Conservation (phyloP, 2,113 vertebrate genomes). For the Lepidothrix coronata region DNA sequence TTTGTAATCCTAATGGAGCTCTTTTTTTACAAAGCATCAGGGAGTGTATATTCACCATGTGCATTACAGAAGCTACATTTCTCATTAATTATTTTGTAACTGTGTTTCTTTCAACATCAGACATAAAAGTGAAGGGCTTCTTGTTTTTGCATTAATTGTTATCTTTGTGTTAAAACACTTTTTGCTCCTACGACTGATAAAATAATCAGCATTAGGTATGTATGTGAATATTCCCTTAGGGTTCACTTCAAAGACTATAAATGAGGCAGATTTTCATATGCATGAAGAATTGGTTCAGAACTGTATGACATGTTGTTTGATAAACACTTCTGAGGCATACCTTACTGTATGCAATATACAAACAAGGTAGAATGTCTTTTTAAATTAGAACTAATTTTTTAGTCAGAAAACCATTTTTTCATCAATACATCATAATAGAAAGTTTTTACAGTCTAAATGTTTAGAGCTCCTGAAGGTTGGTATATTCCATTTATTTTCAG, state of each 20-base stretch:
- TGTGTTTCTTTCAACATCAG: constrained; percentile 28
- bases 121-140: constrained; percentile 52
- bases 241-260: constrained; percentile 55
- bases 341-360: not conserved
- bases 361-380: not conserved
- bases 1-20: constrained; percentile 2
- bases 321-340: constrained; percentile 34
- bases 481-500: not conserved
- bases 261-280: not conserved
- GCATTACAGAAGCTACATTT: constrained; percentile 14
- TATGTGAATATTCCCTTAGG: constrained; percentile 10
- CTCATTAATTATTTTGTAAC: constrained; percentile 54
- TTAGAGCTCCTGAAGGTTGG: not conserved
- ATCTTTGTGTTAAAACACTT: constrained; percentile 50
- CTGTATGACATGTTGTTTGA: constrained; percentile 29
- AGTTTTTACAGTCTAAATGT: not conserved
- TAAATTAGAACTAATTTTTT: not conserved
- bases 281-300: constrained; percentile 43
- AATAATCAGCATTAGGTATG: constrained; percentile 36
- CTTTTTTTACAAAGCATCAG: constrained; percentile 18
- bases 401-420: not conserved
- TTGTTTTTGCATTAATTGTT: constrained; percentile 55
- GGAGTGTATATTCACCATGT: not conserved
- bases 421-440: not conserved
- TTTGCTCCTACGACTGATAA: constrained; percentile 35